Base-by-base conservation (phyloP, 2,113 vertebrate genomes). In the Colius striatus region DNA sequence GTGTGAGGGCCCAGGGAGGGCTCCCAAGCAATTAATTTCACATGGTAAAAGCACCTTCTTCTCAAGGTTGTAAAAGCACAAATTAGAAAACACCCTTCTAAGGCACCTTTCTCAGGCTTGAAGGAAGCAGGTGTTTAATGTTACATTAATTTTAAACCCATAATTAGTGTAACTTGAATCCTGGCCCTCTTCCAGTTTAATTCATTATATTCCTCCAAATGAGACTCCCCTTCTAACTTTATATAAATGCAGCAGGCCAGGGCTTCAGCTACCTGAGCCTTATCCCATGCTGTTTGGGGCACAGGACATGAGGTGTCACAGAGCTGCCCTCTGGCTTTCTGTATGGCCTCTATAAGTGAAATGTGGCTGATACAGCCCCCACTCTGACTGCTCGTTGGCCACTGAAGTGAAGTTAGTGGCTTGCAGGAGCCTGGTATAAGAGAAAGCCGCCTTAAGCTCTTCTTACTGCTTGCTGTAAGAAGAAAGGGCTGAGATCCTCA, bases 131-230 rank as follows among this genome's bases (percentile, higher is more conserved):
- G 85, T 96, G 90, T 76, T 96, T 91, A 93, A 76, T 63, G 41
- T 96, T 93, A 90, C 75, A 77, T 74, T 96, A 88, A 93, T 92
- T 94, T 94, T 81, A 95, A 96, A 88, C 43, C 63, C 62, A 53
- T 88, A 78, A 96, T 96, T 90, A 93, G 53, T 57, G 61, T 88
- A 85, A 90, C 79, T 80, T 80, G 68, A 94, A 45, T 86, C 87
- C 68, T 95, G 87, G 82, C 70, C 53, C 45, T 84, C 48, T 81
- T 92, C 88, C 95, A 92, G 57, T 70, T 93, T 74, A 74, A 90
- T 93, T 93, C 38, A 72, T 81, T 92, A 48, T 90, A 38, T 72
- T 75, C 45, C 63, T 71, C 81, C 79, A 72, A 86, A 89, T 0
- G 0, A 76, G 73, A 38, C 72, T 30, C 61, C 51, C 78, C 55